Evolutionary conservation across 2,888 invertebrate species (phyloP).

Genomic region (Dynastes grantii): DNA sequence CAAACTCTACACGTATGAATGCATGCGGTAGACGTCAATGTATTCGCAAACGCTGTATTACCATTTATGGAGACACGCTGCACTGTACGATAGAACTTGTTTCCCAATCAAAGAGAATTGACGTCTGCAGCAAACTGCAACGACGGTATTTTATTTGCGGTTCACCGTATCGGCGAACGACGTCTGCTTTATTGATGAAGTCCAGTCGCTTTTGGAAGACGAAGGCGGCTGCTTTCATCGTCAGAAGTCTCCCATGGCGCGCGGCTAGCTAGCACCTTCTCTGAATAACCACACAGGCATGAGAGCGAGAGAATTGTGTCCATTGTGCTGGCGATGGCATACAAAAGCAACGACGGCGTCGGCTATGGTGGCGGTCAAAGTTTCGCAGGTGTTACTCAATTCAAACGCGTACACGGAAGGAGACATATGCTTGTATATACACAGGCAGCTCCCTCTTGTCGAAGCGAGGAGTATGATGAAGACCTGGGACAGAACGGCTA

Average conservation of each 20-base stretch:
- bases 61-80: constrained; percentile 30
- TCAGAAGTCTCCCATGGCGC: constrained; percentile 19
- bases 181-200: constrained; percentile 56
- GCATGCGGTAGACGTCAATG: constrained; percentile 21
- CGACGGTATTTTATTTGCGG: constrained; percentile 49
- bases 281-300: constrained; percentile 33
- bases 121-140: constrained; percentile 39
- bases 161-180: constrained; percentile 35
- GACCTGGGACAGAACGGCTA: background rate
- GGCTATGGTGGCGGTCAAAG: constrained; percentile 58
- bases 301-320: constrained; percentile 41
- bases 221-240: constrained; percentile 31
- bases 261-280: background rate
- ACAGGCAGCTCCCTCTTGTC: background rate
- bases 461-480: background rate
- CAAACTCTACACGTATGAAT: background rate
- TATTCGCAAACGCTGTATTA: constrained; percentile 16
- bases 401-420: constrained; percentile 22
- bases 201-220: constrained; percentile 51
- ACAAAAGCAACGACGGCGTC: constrained; percentile 42
- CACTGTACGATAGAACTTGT: constrained; percentile 45
- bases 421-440: background rate
- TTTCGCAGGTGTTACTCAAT: constrained; percentile 66
- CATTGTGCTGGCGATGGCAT: constrained; percentile 56
- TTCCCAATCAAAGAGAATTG: constrained; percentile 47